Evolutionary conservation across 1,140 invertebrate species (phyloP).

Genomic region (Agrilus planipennis): DNA sequence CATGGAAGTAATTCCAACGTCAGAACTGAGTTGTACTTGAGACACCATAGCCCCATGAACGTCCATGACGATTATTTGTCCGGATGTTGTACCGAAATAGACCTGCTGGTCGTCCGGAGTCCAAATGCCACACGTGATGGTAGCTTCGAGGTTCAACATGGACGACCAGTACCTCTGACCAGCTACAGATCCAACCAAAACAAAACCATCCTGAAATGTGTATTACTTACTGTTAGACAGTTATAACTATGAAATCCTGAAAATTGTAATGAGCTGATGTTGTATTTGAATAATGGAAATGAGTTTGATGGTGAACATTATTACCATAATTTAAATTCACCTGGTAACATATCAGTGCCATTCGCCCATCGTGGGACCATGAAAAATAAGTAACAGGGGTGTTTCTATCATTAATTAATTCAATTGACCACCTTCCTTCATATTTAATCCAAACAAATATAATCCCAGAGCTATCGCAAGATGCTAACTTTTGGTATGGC

Average conservation of each 20-base stretch:
- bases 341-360: slow-evolving; percentile 97
- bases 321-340: slow-evolving; percentile 35
- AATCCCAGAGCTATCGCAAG: slow-evolving; percentile 93
- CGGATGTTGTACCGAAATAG: slow-evolving; percentile 88
- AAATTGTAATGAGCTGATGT: too few species aligned
- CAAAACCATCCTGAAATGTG: slow-evolving; percentile 72
- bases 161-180: slow-evolving; percentile 98
- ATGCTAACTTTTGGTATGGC: slow-evolving; percentile 95
- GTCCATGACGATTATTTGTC: slow-evolving; percentile 91
- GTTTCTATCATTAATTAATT: slow-evolving; percentile 95
- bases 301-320: neutral
- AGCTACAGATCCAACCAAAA: slow-evolving; percentile 89
- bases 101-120: slow-evolving; percentile 95
- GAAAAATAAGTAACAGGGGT: slow-evolving; percentile 94
- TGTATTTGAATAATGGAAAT: too few species aligned
- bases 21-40: slow-evolving; percentile 68
- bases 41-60: slow-evolving; percentile 91
- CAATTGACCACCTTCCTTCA: slow-evolving; percentile 97
- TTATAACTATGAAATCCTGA: slow-evolving; percentile 4
- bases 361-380: slow-evolving; percentile 96
- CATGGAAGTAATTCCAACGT: slow-evolving; percentile 78
- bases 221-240: neutral
- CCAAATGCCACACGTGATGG: slow-evolving; percentile 94
- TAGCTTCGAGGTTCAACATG: slow-evolving; percentile 86
- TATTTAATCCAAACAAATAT: slow-evolving; percentile 99